Base-by-base conservation (phyloP, 2,888 invertebrate genomes). In the Microdon myrmicae region DNA sequence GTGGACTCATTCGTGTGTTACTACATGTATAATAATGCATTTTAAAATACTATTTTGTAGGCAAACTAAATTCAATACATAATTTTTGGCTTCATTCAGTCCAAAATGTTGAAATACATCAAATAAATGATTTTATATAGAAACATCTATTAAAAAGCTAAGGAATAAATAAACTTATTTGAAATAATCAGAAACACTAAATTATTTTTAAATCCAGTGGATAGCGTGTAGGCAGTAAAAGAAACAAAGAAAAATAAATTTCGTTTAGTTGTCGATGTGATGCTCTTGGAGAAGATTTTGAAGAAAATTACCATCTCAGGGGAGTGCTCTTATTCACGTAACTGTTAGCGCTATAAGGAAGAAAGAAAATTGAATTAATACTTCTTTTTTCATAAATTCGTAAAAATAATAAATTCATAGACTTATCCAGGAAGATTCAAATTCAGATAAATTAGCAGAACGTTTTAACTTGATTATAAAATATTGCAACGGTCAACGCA, bases 141-240 rank as follows among this genome's bases (percentile, higher is more conserved):
- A 31, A 31, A 25, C 10, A 34, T n/a, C 19, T 32, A 44, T 7
- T 13, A 28, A 8, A n/a, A n/a, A n/a, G n/a, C n/a, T n/a, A n/a
- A 19, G 25, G 16, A 39, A 32, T 20, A 41, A 17, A 43, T 8
- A 39, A 34, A 12, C 23, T 74, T 73, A 77, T 70, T 76, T 77
- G 71, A 77, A 77, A 72, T 78, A 77, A 70, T 77, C 77, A 43
- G 77, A 75, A 44, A 77, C 77, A 71, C 78, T 77, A 69, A 54
- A n/a, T n/a, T n/a, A n/a, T n/a, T n/a, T 17, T 23, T 8, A 29
- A 25, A 60, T 69, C 67, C 68, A 67, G 29, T 41, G 43, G 58
- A 47, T 23, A 23, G 64, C 64, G 53, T 58, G 53, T 20, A 32
- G 58, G 34, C 51, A 20, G 43, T 56, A 41, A 9, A 55, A 44